Base-by-base conservation (phyloP, 2,797 vertebrate genomes). In the Rhabdophis nuchalis region DNA sequence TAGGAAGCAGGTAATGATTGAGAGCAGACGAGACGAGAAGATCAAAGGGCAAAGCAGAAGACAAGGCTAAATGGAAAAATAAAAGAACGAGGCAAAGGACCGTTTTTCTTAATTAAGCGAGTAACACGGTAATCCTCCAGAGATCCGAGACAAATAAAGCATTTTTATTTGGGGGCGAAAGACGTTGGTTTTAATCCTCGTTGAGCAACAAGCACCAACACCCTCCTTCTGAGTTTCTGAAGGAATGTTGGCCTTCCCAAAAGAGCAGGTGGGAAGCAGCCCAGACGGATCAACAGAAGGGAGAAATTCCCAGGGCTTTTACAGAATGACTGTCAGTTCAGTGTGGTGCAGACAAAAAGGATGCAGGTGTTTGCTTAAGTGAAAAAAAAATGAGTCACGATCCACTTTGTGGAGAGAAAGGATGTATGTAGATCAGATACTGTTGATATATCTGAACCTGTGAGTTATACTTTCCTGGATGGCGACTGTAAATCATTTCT, bases 141-240 rank as follows among this genome's bases (percentile, higher is more conserved):
- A 93, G 68, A 58, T 92, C 94, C 94, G 94, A 97, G 94, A 96
- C 95, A 96, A 97, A 97, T 95, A 95, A 90, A 92, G 41, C 2
- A 9, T 92, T 58, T 61, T 96, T 96, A 95, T 97, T 96, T 95
- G 91, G 93, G 72, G 93, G 94, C 16, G 94, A 25, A 52, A 82
- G 95, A 94, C 94, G 93, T 95, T 96, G 96, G 94, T 91, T 92
- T 85, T 93, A 95, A 96, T 95, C 95, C 94, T 77, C 91, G 64
- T 95, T 96, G 97, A 96, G 94, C 95, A 90, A 94, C 85, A 53
- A 90, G 95, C 91, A 93, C 92, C 93, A 96, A 93, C 95, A 93
- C 94, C 96, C 95, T 58, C 16, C 88, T 88, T 36, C 27, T 72
- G 96, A 96, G 95, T 96, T 93, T 92, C 32, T 89, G 36, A 61